A percentile compares a stretch with the other conserved stretches of the same genome.
phyloP scores from a whole-genome alignment of 2,797 vertebrate genomes.

The Coregonus ussuriensis region DNA sequence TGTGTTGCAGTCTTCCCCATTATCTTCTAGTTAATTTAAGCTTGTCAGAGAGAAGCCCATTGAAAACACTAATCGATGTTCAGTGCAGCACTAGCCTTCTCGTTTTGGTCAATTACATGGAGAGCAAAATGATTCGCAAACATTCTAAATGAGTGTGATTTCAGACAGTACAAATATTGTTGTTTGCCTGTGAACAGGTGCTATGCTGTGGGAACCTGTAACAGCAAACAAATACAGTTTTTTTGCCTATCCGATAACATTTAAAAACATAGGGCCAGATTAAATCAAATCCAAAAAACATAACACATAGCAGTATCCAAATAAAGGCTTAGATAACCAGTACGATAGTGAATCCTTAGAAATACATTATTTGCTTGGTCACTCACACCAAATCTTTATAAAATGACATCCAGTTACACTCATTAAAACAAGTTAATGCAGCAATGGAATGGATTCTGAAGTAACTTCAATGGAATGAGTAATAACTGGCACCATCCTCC shows the following conservation, averaged over 20 bases:
- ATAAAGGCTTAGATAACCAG: slow-evolving; percentile 2
- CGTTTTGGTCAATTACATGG: neutral
- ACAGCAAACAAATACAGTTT: neutral
- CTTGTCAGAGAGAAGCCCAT: slow-evolving; percentile 25
- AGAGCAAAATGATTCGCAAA: neutral
- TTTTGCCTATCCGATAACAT: too few relatives aligned
- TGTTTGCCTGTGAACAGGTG: neutral
- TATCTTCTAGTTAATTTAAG: slow-evolving; percentile 20
- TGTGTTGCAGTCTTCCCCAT: slow-evolving; percentile 25
- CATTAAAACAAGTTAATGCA: slow-evolving; percentile 33
- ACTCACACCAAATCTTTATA: slow-evolving; percentile 8
- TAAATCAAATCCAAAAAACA: neutral
- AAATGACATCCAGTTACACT: slow-evolving; percentile 24
- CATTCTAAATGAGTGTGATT: neutral
- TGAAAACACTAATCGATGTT: slow-evolving; percentile 24
- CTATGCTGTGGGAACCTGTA: neutral
- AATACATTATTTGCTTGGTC: slow-evolving; percentile 27
- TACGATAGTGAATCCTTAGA: slow-evolving; percentile 1
- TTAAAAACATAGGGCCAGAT: neutral
- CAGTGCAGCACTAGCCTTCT: slow-evolving; percentile 15
- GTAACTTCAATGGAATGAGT: slow-evolving; percentile 34
- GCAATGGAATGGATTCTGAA: slow-evolving; percentile 23
- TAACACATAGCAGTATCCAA: neutral
- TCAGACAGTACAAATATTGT: neutral
- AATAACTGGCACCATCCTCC: slow-evolving; percentile 4